These are phyloP conservation scores for Pardalotus punctatus DNA, from an alignment of 2,113 vertebrate species.

Conservation along the genomic window DNA sequence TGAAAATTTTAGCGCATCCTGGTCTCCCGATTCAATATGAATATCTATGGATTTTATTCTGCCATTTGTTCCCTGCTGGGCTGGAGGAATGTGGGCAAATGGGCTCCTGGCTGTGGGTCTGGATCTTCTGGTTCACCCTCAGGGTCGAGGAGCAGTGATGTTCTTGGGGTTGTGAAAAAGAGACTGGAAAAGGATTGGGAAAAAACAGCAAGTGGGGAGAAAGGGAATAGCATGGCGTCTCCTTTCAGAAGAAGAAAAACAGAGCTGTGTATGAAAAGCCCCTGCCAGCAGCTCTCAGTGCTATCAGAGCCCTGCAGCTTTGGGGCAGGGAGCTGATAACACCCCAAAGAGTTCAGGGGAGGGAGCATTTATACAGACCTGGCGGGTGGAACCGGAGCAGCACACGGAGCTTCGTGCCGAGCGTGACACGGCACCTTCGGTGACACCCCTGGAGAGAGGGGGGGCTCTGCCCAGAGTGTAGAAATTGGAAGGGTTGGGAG, in stretches of 20 bases:
- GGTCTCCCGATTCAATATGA: background rate
- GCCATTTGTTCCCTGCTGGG: background rate
- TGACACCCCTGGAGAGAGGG: background rate
- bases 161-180: background rate
- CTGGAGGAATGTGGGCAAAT: background rate
- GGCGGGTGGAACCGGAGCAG: background rate
- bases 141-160: background rate
- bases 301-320: constrained; percentile 12
- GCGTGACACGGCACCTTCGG: background rate
- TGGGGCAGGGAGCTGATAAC: constrained; percentile 28
- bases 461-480: background rate
- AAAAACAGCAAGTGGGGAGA: background rate
- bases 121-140: background rate
- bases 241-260: background rate
- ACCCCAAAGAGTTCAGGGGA: background rate
- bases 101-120: background rate
- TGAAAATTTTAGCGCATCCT: background rate
- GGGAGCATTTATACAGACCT: background rate
- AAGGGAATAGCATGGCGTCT: background rate
- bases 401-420: background rate
- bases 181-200: background rate
- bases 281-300: background rate
- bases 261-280: background rate
- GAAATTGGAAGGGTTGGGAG: background rate
- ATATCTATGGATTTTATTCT: background rate